Evolutionary conservation across 2,797 vertebrate species (phyloP).

Genomic region (Onychomys leucogaster): DNA sequence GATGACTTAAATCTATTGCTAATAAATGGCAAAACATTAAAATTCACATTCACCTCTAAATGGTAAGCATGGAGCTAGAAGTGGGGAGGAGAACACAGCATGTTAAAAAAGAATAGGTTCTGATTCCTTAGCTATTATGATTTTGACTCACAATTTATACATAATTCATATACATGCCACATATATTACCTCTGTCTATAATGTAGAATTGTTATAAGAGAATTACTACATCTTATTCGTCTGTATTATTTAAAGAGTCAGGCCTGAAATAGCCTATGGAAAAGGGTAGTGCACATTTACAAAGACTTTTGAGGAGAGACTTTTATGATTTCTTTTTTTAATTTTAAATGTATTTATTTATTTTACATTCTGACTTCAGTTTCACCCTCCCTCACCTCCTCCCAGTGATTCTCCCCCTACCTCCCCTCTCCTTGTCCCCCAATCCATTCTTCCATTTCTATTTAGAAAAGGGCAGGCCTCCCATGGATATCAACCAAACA

Average conservation of each 20-base stretch:
- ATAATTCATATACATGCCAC: neutral
- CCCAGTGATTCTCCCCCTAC: accelerated
- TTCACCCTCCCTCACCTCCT: neutral
- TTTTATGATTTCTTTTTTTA: neutral
- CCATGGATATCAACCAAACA: neutral
- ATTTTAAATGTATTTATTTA: neutral
- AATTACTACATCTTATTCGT: neutral
- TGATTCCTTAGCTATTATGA: neutral
- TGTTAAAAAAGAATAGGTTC: neutral
- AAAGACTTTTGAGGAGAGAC: neutral
- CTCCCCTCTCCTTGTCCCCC: accelerated
- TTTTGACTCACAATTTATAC: neutral
- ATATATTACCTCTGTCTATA: neutral
- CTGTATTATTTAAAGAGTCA: neutral
- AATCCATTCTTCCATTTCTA: neutral
- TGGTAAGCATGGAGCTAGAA: neutral
- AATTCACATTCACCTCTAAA: neutral
- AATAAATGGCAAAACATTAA: neutral
- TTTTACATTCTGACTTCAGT: neutral
- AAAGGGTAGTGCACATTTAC: neutral
- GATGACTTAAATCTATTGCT: neutral
- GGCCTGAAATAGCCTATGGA: neutral
- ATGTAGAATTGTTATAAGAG: neutral
- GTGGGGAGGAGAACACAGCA: neutral
- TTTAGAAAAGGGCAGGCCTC: neutral